phyloP scores from a whole-genome alignment of 2,113 vertebrate species.

The Muscicapa adusta region DNA sequence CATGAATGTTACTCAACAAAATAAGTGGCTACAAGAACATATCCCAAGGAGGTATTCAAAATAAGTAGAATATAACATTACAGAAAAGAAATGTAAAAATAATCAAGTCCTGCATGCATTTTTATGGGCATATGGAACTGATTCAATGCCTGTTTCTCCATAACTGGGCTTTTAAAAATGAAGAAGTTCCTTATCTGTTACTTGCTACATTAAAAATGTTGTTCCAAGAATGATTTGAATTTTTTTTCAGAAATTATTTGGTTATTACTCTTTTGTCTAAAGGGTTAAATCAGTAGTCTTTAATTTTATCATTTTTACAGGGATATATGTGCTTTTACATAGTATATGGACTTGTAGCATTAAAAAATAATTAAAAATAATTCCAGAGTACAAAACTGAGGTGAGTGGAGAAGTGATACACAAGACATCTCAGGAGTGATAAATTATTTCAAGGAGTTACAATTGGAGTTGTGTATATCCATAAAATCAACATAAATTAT shows the following conservation, averaged over 20 bases:
- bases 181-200: not conserved
- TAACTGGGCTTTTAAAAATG: not conserved
- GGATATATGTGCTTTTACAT: not conserved
- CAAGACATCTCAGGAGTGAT: not conserved
- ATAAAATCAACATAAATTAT: not conserved
- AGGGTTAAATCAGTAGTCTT: not conserved
- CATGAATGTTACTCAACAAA: not conserved
- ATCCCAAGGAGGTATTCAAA: not conserved
- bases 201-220: not conserved
- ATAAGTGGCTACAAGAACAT: not conserved
- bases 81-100: not conserved
- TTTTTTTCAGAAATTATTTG: not conserved
- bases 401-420: not conserved
- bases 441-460: not conserved
- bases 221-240: not conserved
- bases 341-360: not conserved
- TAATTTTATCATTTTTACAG: not conserved
- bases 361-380: not conserved
- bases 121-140: slow-evolving; percentile 2
- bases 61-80: not conserved
- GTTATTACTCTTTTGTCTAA: not conserved
- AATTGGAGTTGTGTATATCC: not conserved
- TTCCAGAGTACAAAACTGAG: not conserved
- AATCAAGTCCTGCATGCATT: not conserved
- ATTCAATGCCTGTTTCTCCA: slow-evolving; percentile 19